phyloP scores from a whole-genome alignment of 2,888 invertebrate genomes.

The Luffia ferchaultella region DNA sequence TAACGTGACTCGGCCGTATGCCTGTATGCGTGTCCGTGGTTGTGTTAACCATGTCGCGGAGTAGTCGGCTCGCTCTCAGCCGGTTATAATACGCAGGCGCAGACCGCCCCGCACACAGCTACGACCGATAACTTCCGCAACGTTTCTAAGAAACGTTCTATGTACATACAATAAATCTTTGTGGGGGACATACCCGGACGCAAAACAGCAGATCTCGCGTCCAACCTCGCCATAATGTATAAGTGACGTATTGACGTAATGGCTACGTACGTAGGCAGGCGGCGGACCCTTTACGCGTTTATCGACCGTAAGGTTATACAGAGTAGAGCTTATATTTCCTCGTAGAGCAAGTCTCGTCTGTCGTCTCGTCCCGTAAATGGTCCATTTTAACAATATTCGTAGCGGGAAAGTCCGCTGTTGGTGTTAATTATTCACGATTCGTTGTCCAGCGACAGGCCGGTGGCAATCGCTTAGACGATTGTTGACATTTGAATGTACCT shows the following conservation, averaged over 20 bases:
- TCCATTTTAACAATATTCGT: slow-evolving; percentile 54
- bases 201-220: slow-evolving; percentile 45
- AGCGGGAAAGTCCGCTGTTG: slow-evolving; percentile 38
- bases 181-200: slow-evolving; percentile 54
- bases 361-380: slow-evolving; percentile 53
- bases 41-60: slow-evolving; percentile 25
- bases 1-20: slow-evolving; percentile 33
- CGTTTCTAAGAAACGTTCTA: slow-evolving; percentile 25
- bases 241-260: slow-evolving; percentile 61
- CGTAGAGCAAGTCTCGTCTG: neutral
- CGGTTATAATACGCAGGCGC: slow-evolving; percentile 20
- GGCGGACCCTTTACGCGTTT: too few species aligned
- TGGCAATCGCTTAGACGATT: neutral
- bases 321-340: neutral
- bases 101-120: slow-evolving; percentile 18
- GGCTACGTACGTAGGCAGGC: slow-evolving; percentile 33
- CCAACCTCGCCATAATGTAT: slow-evolving; percentile 53
- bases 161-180: slow-evolving; percentile 23
- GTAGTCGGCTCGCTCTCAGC: slow-evolving; percentile 20
- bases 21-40: slow-evolving; percentile 22
- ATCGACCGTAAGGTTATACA: slow-evolving; percentile 34
- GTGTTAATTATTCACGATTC: neutral
- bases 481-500: neutral
- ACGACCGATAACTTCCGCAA: slow-evolving; percentile 28
- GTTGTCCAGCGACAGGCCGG: neutral